phyloP scores from a whole-genome alignment of 2,797 vertebrate species.

The Myotis findleyi region DNA sequence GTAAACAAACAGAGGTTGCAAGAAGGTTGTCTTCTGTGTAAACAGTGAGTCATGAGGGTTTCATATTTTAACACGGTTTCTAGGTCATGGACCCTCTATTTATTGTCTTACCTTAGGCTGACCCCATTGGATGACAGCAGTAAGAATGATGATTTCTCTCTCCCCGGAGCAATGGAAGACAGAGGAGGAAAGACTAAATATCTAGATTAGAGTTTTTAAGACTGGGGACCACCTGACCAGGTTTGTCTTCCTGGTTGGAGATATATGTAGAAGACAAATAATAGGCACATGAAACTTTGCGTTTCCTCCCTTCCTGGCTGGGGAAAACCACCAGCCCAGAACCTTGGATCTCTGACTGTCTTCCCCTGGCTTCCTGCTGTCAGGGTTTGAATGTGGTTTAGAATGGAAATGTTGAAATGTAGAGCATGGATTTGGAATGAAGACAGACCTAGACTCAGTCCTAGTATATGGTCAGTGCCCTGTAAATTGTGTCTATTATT shows the following conservation, averaged over 20 bases:
- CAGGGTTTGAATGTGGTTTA: not conserved
- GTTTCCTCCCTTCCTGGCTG: not conserved
- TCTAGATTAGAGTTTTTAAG: slow-evolving; percentile 55
- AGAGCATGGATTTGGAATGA: not conserved
- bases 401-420: not conserved
- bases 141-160: slow-evolving; percentile 58
- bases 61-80: slow-evolving; percentile 35
- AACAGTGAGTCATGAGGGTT: not conserved
- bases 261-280: not conserved
- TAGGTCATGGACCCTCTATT: slow-evolving; percentile 13
- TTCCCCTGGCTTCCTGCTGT: not conserved
- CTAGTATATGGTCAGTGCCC: not conserved
- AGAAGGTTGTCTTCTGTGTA: not conserved
- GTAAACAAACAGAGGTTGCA: slow-evolving; percentile 17
- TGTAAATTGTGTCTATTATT: slow-evolving; percentile 25
- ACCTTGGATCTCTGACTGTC: not conserved
- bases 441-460: not conserved
- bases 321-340: not conserved
- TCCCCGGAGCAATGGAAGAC: slow-evolving; percentile 11
- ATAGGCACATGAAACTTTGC: not conserved
- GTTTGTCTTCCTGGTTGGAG: not conserved
- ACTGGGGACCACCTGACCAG: not conserved
- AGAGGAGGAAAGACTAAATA: slow-evolving; percentile 11
- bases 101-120: slow-evolving; percentile 57
- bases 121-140: slow-evolving; percentile 25